Conservation (phyloP, 2,113 vertebrate species). For the Herpetotheres cachinnans region DNA sequence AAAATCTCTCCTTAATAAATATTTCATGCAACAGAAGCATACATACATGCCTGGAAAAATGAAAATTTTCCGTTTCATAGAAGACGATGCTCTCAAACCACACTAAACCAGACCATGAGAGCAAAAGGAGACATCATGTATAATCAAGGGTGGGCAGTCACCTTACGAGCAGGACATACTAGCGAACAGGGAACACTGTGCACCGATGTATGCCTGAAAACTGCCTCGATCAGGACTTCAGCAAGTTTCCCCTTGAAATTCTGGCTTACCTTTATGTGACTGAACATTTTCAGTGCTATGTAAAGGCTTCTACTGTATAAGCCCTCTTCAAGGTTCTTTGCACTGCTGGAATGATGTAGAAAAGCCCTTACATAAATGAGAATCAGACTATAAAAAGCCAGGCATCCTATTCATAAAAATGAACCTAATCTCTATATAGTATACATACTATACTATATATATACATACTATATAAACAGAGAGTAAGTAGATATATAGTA, state of each 20-base stretch:
- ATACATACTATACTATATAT: not conserved
- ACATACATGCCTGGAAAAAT: not conserved
- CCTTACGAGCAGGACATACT: not conserved
- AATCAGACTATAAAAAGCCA: not conserved
- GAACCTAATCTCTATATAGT: not conserved
- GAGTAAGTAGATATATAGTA: not conserved
- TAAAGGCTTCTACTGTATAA: not conserved
- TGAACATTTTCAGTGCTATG: not conserved
- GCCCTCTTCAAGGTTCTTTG: not conserved
- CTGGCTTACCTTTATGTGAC: not conserved
- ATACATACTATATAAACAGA: rapidly evolving
- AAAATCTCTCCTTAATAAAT: not conserved
- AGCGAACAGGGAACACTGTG: not conserved
- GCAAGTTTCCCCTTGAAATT: not conserved
- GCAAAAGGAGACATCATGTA: not conserved
- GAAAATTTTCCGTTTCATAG: not conserved
- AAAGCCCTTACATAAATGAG: not conserved
- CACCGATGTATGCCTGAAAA: not conserved
- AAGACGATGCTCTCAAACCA: not conserved
- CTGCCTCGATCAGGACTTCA: not conserved
- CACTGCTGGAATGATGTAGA: not conserved
- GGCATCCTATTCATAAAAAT: not conserved
- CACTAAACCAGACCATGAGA: not conserved
- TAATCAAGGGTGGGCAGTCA: not conserved
- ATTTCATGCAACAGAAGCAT: not conserved